These are phyloP conservation scores for Myanophis thanlyinensis DNA, from an alignment of 2,113 vertebrate genomes.

Conservation along the genomic window DNA sequence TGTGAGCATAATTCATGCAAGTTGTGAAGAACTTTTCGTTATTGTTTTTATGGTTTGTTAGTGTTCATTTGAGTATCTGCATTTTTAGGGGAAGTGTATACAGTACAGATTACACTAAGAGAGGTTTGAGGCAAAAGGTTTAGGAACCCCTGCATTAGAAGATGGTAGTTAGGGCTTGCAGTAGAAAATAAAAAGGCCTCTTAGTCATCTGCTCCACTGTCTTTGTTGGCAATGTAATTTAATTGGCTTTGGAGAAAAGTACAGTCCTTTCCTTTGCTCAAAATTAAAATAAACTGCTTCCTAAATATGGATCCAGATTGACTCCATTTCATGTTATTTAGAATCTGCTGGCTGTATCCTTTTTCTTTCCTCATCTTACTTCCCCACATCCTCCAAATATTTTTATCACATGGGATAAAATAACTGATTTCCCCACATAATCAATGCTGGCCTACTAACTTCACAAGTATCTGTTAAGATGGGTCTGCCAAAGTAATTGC, in stretches of 20 bases:
- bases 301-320: not conserved
- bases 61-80: not conserved
- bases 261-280: not conserved
- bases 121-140: not conserved
- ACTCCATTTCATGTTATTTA: not conserved
- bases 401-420: not conserved
- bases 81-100: not conserved
- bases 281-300: not conserved
- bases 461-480: not conserved
- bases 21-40: no score
- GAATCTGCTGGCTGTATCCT: not conserved
- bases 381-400: not conserved
- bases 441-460: not conserved
- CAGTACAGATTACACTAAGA: not conserved
- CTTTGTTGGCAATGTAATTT: not conserved
- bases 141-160: not conserved
- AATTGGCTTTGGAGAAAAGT: not conserved
- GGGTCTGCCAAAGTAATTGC: not conserved
- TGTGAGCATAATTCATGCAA: not conserved
- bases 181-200: not conserved
- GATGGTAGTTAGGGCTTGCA: not conserved
- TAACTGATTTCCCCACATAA: not conserved
- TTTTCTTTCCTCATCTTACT: not conserved
- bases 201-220: not conserved
- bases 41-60: not conserved